A percentile compares a stretch with the other conserved stretches of the same genome.
Conservation (phyloP, 2,113 vertebrate species). For the Urocynchramus pylzowi region DNA sequence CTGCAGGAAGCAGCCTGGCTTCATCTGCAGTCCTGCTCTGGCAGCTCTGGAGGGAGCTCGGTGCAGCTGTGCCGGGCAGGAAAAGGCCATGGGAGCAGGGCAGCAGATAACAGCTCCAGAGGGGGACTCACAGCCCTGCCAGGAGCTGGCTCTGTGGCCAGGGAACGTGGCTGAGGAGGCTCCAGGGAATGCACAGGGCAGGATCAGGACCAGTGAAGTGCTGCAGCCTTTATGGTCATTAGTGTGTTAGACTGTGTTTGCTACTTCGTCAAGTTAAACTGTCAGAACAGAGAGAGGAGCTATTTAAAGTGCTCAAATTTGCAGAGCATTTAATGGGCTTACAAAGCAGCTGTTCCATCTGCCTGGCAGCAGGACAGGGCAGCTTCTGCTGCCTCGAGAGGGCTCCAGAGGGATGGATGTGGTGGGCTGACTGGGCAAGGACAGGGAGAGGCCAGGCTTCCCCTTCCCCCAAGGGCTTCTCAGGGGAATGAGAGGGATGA, state of each 20-base stretch:
- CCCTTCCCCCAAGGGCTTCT: neutral
- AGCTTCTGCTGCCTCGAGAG: neutral
- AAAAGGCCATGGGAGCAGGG: constrained; percentile 40
- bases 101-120: constrained; percentile 1
- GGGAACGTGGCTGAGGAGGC: neutral
- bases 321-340: neutral
- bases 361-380: neutral
- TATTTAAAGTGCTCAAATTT: neutral
- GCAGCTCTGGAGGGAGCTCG: neutral
- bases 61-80: constrained; percentile 55
- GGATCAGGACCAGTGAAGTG: neutral
- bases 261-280: neutral
- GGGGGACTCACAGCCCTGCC: neutral
- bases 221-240: neutral
- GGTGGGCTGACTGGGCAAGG: neutral
- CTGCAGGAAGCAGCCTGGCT: constrained; percentile 48
- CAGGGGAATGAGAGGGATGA: neutral
- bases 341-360: neutral
- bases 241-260: neutral
- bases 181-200: neutral
- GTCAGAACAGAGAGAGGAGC: neutral
- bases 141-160: neutral
- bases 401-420: neutral
- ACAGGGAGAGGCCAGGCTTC: neutral
- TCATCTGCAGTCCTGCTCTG: constrained; percentile 6